Conservation (phyloP, 2,797 vertebrate genomes). For the Anguilla obscura region DNA sequence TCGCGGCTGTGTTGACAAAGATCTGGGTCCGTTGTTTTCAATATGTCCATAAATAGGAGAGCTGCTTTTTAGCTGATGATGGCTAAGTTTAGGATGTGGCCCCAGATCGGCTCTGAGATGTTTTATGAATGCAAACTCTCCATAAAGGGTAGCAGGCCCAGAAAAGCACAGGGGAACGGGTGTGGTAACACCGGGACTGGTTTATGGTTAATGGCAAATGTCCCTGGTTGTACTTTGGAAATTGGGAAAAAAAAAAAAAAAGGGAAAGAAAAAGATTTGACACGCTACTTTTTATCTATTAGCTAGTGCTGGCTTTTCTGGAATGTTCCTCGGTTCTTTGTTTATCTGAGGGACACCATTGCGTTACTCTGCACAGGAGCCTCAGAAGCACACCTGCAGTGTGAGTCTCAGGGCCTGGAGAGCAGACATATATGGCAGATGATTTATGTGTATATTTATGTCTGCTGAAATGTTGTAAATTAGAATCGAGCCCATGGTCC, state of each 20-base stretch:
- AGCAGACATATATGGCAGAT: neutral
- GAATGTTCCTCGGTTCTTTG: neutral
- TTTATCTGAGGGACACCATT: neutral
- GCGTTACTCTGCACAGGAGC: neutral
- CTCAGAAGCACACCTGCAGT: neutral
- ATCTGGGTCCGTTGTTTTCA: no score
- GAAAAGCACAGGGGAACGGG: neutral
- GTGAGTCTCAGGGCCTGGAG: neutral
- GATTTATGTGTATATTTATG: neutral
- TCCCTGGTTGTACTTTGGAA: neutral
- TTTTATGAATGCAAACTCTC: no score
- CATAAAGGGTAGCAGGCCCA: no score
- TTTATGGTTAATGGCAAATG: neutral
- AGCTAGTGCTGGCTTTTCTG: neutral
- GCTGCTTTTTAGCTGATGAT: no score
- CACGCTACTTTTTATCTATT: neutral
- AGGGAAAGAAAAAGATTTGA: neutral
- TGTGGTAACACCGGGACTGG: neutral
- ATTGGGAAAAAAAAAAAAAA: neutral
- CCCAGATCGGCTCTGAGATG: no score
- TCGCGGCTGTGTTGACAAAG: no score
- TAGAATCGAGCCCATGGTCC: neutral
- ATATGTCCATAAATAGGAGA: no score
- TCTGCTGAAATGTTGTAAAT: neutral
- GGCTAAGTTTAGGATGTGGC: no score